Percentiles rank a stretch among this genome's conserved stretches.
Conservation (phyloP, 2,888 invertebrate species). For the Eledona agricola region DNA sequence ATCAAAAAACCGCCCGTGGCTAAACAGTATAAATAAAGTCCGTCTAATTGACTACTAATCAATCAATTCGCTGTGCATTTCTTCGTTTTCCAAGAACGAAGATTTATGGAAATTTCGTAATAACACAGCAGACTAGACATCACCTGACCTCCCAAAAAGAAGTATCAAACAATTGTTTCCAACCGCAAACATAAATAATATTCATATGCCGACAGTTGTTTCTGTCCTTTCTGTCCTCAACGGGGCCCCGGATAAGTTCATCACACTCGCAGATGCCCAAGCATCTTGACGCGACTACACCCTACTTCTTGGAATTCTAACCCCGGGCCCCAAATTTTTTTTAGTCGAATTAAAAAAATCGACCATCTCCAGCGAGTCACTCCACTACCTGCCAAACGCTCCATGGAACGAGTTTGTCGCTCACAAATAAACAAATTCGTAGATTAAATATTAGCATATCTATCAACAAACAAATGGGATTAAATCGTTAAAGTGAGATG, state of each 20-base stretch:
- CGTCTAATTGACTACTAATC: slow-evolving; percentile 26
- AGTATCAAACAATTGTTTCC: slow-evolving; percentile 20
- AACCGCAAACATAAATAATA: slow-evolving; percentile 38
- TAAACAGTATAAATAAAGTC: slow-evolving; percentile 21
- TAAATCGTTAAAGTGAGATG: slow-evolving; percentile 36
- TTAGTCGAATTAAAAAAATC: no score
- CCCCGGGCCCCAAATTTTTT: slow-evolving; percentile 36
- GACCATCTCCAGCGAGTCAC: no score
- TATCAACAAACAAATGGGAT: slow-evolving; percentile 34
- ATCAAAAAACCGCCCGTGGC: slow-evolving; percentile 27
- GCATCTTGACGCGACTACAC: slow-evolving; percentile 35
- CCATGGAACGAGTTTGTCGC: slow-evolving; percentile 5
- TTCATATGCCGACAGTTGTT: slow-evolving; percentile 33
- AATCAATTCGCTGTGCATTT: slow-evolving; percentile 12
- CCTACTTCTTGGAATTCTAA: slow-evolving; percentile 44
- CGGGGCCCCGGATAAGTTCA: slow-evolving; percentile 24
- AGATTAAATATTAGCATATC: slow-evolving; percentile 25
- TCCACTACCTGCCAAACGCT: no score
- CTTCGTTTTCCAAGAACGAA: not conserved
- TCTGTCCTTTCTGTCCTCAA: slow-evolving; percentile 27
- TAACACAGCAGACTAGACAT: slow-evolving; percentile 11
- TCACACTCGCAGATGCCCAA: slow-evolving; percentile 29
- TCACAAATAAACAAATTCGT: slow-evolving; percentile 23
- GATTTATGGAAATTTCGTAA: slow-evolving; percentile 20
- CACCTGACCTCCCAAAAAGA: slow-evolving; percentile 19